phyloP scores from a whole-genome alignment of 2,113 vertebrate species.

The Poeciliopsis retropinna region DNA sequence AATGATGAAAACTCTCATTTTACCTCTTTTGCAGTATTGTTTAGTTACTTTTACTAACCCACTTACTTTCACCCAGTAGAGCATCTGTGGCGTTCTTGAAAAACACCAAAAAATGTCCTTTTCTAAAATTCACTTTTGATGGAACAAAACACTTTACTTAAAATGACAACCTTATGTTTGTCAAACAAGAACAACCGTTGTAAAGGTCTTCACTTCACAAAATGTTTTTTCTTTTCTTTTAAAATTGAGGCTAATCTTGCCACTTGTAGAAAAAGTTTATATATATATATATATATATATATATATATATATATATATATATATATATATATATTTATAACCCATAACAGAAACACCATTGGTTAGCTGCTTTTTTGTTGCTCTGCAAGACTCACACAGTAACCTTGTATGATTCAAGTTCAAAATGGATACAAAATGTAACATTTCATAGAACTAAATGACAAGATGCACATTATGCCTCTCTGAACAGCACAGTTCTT shows the following conservation, averaged over 20 bases:
- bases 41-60: too few relatives aligned
- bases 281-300: too few relatives aligned
- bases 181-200: background rate
- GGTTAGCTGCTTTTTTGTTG: background rate
- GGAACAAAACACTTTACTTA: background rate
- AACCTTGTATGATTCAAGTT: too few relatives aligned
- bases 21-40: too few relatives aligned
- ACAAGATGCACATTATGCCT: background rate
- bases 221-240: background rate
- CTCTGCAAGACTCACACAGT: background rate
- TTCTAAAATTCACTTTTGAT: background rate
- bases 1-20: too few relatives aligned
- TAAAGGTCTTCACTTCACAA: background rate
- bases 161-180: background rate
- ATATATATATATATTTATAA: background rate
- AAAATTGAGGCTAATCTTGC: background rate
- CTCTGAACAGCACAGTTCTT: conserved; percentile 1
- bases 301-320: too few relatives aligned
- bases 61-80: too few relatives aligned
- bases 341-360: background rate
- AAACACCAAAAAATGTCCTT: background rate
- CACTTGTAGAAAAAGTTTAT: background rate
- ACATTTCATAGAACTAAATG: background rate
- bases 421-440: background rate
- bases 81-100: too few relatives aligned